Evolutionary conservation across 2,888 invertebrate species (phyloP), one percentile per base, ranked within the genome.

Genomic region (Cybosia mesomella): DNA sequence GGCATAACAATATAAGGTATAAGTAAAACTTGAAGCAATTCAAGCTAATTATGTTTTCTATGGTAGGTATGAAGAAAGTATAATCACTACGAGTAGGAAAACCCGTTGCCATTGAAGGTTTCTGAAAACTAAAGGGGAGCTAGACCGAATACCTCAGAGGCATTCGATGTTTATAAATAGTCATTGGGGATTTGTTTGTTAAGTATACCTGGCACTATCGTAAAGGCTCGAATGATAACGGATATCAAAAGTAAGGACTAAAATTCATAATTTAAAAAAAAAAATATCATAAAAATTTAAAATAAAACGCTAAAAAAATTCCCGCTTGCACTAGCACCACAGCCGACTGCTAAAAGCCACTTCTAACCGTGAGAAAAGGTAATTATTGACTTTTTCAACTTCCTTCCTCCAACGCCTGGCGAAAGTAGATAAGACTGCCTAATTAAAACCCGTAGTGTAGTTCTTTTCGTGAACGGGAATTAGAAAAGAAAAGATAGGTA

Each of bases 381-480:
- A 92, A 91, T 92, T 92, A 92, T 93, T 92, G 92, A 92, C 91
- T 92, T 91, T 91, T 91, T 87, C 90, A 91, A 91, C 88, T 89
- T 81, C 82, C 81, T 81, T 71, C 78, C 75, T 73, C 72, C 75
- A 77, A 80, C 79, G 87, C 82, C 92, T 92, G 93, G 87, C 85
- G 87, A 89, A 90, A 85, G 86, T 77, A 89, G 93, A 93, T 93
- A 93, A 92, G 91, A 77, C 83, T 71, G 84, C 75, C 88, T 92
- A 92, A 92, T 93, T 92, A 92, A 93, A 92, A 88, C 85, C 87
- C 86, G 78, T 78, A 80, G 71, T 75, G 81, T 82, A 81, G 76
- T 83, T 83, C 83, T 84, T 83, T 76, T 71, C 57, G 66, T 60
- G 32, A 39, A 58, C 34, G 66, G 22, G 58, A 57, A n/a, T 60